A percentile compares a stretch with the other conserved stretches of the same genome.
Evolutionary conservation across 2,888 invertebrate genomes (phyloP).

Genomic region (Epsilonema sp.): DNA sequence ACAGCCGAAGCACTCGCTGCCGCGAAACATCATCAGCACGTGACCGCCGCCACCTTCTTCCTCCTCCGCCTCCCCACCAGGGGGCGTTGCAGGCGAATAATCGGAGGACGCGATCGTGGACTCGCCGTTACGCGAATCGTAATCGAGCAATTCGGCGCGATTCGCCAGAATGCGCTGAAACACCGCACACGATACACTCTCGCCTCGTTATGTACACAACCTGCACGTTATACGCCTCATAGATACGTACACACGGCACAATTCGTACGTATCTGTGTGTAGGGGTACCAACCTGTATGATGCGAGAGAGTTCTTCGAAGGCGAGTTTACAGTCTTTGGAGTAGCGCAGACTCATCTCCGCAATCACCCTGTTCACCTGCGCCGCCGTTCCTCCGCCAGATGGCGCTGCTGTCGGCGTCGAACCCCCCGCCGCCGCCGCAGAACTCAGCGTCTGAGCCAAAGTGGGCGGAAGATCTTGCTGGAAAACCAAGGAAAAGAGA

Average conservation of each 20-base stretch:
- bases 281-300: conserved; percentile 36
- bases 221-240: too few species aligned
- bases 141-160: conserved; percentile 67
- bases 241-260: too few species aligned
- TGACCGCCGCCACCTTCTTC: background rate
- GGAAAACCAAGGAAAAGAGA: too few species aligned
- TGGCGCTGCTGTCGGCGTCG: background rate
- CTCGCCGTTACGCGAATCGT: conserved; percentile 39
- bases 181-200: too few species aligned
- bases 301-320: conserved; percentile 67
- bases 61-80: background rate
- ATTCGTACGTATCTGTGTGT: too few species aligned
- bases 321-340: conserved; percentile 80
- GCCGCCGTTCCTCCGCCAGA: background rate
- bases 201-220: too few species aligned
- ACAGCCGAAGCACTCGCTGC: conserved; percentile 38
- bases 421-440: background rate
- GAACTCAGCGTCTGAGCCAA: conserved; percentile 7
- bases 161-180: conserved; percentile 72
- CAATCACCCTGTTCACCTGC: conserved; percentile 67
- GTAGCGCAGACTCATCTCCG: conserved; percentile 77
- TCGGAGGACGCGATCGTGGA: conserved; percentile 15
- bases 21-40: background rate
- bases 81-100: conserved; percentile 6
- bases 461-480: background rate